A percentile compares a stretch with the other conserved stretches of the same genome.
These are phyloP conservation scores for Ptiloglossa arizonensis DNA, from an alignment of 1,140 invertebrate species.

Conservation along the genomic window DNA sequence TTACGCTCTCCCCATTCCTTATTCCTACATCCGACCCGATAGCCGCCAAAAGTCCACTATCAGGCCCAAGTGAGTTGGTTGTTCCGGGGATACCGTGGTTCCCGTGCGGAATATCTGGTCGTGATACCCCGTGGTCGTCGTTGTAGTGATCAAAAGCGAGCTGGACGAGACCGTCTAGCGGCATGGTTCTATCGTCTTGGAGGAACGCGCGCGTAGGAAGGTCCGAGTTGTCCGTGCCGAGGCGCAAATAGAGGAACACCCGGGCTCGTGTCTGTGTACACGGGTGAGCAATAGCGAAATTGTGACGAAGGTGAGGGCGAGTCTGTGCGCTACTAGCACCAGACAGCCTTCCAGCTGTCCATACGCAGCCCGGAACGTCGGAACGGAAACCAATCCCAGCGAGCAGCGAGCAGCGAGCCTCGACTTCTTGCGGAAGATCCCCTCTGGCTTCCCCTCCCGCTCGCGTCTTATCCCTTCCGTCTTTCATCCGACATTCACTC, in stretches of 20 bases:
- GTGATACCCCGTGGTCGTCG: not conserved
- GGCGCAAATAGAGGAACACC: conserved; percentile 20
- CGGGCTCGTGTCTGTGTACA: conserved; percentile 2
- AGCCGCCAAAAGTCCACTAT: too few relatives aligned
- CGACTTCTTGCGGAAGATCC: conserved; percentile 47
- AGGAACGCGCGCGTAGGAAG: conserved; percentile 9
- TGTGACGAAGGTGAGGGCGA: conserved; percentile 16
- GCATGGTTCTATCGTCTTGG: not conserved
- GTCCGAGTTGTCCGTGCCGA: conserved; percentile 31
- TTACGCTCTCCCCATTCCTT: too few relatives aligned
- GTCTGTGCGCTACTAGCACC: conserved; percentile 11
- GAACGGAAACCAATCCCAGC: conserved; percentile 58
- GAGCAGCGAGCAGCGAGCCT: conserved; percentile 20
- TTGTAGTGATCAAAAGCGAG: not conserved
- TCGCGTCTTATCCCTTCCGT: conserved; percentile 59
- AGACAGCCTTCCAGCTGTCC: conserved; percentile 57
- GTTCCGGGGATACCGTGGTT: too few relatives aligned
- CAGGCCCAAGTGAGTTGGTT: too few relatives aligned
- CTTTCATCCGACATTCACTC: conserved; percentile 57
- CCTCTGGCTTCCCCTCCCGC: conserved; percentile 33
- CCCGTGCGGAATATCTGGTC: too few relatives aligned
- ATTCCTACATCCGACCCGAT: too few relatives aligned
- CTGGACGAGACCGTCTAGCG: not conserved
- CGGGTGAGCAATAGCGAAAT: conserved; percentile 53
- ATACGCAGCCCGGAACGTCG: conserved; percentile 51